phyloP scores from a whole-genome alignment of 1,140 invertebrate species.

The Alviniconcha marisindica region DNA sequence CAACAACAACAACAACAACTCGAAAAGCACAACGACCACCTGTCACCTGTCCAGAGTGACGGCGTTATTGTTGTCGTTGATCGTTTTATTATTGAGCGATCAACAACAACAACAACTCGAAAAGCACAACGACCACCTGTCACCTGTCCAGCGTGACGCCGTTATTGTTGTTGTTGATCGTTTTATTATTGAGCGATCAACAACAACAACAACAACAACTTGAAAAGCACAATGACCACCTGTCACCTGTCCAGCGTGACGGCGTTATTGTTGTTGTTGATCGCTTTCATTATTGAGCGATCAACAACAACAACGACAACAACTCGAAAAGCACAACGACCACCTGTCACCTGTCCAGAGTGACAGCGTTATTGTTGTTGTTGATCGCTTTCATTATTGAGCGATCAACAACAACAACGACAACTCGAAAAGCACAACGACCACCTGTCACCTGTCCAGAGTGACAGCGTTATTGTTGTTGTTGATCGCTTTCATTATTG shows the following conservation, averaged over 20 bases:
- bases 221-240: neutral
- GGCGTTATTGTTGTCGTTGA: neutral
- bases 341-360: too few relatives aligned
- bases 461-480: neutral
- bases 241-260: too few relatives aligned
- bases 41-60: neutral
- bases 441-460: neutral
- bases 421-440: too few relatives aligned
- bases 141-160: too few relatives aligned
- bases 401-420: neutral
- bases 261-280: neutral
- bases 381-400: neutral
- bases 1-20: too few relatives aligned
- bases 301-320: neutral
- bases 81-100: neutral
- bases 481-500: too few relatives aligned
- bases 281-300: neutral
- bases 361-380: neutral
- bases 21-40: too few relatives aligned
- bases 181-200: neutral
- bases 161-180: neutral
- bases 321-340: neutral
- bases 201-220: neutral
- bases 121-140: neutral
- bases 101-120: neutral